A percentile compares a stretch with the other conserved stretches of the same genome.
Conservation (phyloP, 2,888 invertebrate genomes). For the Brenthis ino region DNA sequence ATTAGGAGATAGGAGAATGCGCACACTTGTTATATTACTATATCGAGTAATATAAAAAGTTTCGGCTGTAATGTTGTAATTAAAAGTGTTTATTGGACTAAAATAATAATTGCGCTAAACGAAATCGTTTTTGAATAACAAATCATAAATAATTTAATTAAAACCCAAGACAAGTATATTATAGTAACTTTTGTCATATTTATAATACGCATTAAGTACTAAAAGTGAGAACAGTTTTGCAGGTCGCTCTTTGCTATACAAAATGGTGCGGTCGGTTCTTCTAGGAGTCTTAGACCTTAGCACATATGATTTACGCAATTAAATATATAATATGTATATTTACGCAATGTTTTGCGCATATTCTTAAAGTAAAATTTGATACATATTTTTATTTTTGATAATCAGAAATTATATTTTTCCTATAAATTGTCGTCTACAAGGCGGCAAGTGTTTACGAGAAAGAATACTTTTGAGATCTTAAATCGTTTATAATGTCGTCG, state of each 20-base stretch:
- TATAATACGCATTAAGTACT: not conserved
- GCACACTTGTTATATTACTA: conserved; percentile 12
- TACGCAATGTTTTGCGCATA: conserved; percentile 63
- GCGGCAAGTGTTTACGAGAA: conserved; percentile 61
- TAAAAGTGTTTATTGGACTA: too few species aligned
- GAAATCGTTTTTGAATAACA: too few species aligned
- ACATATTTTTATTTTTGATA: conserved; percentile 78
- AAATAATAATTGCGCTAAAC: too few species aligned
- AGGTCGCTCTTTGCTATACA: conserved; percentile 6
- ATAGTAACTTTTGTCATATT: not conserved
- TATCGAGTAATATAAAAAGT: conserved; percentile 11
- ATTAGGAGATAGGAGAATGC: conserved; percentile 12
- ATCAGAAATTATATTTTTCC: conserved; percentile 76
- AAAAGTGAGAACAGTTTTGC: not conserved
- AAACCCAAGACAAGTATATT: too few species aligned
- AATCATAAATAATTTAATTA: too few species aligned
- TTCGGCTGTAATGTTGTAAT: not conserved
- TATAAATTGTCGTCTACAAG: conserved; percentile 70
- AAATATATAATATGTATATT: conserved; percentile 40
- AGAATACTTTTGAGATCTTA: conserved; percentile 71
- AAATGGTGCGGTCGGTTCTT: conserved; percentile 5
- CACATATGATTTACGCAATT: conserved; percentile 44
- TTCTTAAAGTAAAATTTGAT: conserved; percentile 58
- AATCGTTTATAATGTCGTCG: conserved; percentile 61
- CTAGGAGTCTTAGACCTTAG: not conserved